Percentiles rank a stretch among this genome's conserved stretches.
Evolutionary conservation across 2,888 invertebrate species (phyloP).

Genomic region (Cosmia pyralina): DNA sequence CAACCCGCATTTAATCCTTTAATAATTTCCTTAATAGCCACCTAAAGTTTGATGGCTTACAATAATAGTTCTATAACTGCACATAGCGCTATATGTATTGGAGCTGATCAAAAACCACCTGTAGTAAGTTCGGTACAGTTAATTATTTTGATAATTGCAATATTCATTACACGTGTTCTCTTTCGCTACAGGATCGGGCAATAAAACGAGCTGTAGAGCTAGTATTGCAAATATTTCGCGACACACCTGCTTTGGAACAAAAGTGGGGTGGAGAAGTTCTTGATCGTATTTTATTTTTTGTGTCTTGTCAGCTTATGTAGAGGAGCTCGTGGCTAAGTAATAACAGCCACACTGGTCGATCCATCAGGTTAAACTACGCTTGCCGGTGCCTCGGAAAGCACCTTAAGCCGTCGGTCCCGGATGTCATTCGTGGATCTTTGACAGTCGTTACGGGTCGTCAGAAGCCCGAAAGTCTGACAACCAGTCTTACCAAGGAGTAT

Average conservation of each 20-base stretch:
- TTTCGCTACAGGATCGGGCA: constrained; percentile 2
- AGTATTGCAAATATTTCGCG: constrained; percentile 38
- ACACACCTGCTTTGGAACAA: constrained; percentile 39
- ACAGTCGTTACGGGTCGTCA: no score
- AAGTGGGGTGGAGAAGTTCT: constrained; percentile 19
- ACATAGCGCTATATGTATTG: not conserved
- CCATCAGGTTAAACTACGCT: no score
- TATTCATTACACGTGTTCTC: constrained; percentile 41
- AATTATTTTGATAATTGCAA: constrained; percentile 20
- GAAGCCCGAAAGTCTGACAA: no score
- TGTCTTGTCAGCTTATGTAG: no score
- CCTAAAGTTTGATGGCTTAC: not conserved
- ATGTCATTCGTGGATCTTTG: no score
- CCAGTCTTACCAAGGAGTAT: no score
- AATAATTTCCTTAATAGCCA: no score
- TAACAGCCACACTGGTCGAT: no score
- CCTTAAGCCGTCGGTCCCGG: no score
- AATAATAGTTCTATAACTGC: constrained; percentile 12
- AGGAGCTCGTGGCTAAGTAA: no score
- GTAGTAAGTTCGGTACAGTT: not conserved
- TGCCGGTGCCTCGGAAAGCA: no score
- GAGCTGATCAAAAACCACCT: constrained; percentile 26
- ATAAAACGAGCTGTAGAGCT: constrained; percentile 42
- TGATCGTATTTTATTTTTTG: not conserved
- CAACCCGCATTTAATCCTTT: no score